These are phyloP conservation scores for Dolichoris vasculosae DNA, from an alignment of 1,140 invertebrate genomes.

Conservation along the genomic window DNA sequence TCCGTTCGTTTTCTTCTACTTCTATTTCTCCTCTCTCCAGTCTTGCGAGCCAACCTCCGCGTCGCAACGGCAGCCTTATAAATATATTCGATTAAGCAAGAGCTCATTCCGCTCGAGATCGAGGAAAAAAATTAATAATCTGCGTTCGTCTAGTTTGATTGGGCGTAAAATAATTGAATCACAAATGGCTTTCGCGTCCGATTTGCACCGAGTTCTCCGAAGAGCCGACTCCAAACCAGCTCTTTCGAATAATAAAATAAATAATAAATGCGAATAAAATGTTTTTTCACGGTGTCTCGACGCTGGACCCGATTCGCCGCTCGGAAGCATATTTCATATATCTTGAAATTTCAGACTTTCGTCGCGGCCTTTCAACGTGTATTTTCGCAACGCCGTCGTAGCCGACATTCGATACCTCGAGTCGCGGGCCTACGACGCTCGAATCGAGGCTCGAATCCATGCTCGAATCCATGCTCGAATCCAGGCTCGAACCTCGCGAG, in stretches of 20 bases:
- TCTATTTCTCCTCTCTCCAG: not conserved
- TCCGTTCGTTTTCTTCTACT: conserved; percentile 13
- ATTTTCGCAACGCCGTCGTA: not conserved
- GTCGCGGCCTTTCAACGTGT: not conserved
- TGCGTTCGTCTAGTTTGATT: conserved; percentile 3
- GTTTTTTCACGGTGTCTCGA: not conserved
- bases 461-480: too few relatives aligned
- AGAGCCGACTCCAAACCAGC: not conserved
- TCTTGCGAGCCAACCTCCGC: not conserved
- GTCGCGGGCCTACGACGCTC: too few relatives aligned
- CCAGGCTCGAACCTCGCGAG: too few relatives aligned
- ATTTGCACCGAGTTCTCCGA: conserved; percentile 9
- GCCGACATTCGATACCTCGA: not conserved
- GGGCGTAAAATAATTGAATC: conserved; percentile 36
- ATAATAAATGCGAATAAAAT: not conserved
- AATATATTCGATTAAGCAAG: not conserved
- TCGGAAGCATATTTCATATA: not conserved
- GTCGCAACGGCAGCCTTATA: conserved; percentile 1
- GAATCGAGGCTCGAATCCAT: too few relatives aligned
- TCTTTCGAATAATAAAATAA: conserved; percentile 16
- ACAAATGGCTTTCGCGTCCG: not conserved
- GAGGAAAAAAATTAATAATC: conserved; percentile 18
- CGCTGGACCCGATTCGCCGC: not conserved
- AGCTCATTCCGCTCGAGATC: not conserved
- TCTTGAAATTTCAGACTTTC: not conserved